Conservation (phyloP, 2,888 invertebrate species). For the Iselma pallidipennis region DNA sequence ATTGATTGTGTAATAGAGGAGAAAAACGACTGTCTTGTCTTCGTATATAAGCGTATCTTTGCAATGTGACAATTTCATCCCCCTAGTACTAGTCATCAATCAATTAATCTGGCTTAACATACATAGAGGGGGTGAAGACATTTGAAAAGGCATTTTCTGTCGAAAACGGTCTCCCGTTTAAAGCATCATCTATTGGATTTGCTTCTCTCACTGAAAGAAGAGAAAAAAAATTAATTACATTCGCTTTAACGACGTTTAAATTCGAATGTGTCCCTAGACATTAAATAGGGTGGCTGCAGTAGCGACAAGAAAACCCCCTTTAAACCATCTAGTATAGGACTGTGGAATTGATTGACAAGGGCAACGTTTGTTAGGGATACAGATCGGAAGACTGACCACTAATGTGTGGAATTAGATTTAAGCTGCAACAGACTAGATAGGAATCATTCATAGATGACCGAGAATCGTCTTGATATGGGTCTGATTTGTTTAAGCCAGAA, state of each 20-base stretch:
- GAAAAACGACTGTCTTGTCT: slow-evolving; percentile 8
- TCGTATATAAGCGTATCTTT: slow-evolving; percentile 17
- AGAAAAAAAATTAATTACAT: slow-evolving; percentile 25
- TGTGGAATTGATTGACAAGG: slow-evolving; percentile 18
- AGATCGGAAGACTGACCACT: slow-evolving; percentile 14
- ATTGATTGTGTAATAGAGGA: slow-evolving; percentile 1
- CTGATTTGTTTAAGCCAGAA: slow-evolving; percentile 37
- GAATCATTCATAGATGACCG: slow-evolving; percentile 38
- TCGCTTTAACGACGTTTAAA: slow-evolving; percentile 13
- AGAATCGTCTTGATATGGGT: slow-evolving; percentile 41
- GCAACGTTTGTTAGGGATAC: slow-evolving; percentile 7
- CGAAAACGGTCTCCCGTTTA: slow-evolving; percentile 22
- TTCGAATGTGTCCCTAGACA: slow-evolving; percentile 4
- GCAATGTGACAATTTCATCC: slow-evolving; percentile 29
- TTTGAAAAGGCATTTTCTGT: slow-evolving; percentile 19
- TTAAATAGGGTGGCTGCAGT: slow-evolving; percentile 4
- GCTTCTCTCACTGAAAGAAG: too few species aligned
- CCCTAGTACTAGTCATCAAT: slow-evolving; percentile 30
- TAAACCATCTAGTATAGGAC: not conserved
- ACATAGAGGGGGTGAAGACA: slow-evolving; percentile 25
- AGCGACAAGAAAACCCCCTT: slow-evolving; percentile 16
- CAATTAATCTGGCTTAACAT: slow-evolving; percentile 34
- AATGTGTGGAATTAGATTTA: slow-evolving; percentile 27
- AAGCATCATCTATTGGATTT: slow-evolving; percentile 17
- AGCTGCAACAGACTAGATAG: slow-evolving; percentile 28